Evolutionary conservation across 1,140 invertebrate genomes (phyloP).

Genomic region (Drosophila quadrilineata): DNA sequence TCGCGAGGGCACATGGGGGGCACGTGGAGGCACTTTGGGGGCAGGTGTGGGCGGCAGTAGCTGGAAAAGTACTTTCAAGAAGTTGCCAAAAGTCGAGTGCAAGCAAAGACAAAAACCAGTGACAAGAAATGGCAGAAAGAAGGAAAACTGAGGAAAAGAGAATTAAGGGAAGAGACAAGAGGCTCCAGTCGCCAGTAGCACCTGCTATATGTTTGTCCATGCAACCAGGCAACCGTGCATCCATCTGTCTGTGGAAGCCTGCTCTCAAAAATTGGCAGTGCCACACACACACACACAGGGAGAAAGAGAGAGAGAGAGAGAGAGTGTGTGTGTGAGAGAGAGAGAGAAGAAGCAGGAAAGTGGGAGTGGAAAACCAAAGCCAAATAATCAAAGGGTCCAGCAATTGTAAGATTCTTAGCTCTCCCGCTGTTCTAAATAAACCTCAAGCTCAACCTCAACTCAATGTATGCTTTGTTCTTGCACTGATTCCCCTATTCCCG

Average conservation of each 20-base stretch:
- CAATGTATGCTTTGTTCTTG: slow-evolving; percentile 49
- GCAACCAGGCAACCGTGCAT: too few relatives aligned
- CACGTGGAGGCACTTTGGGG: too few relatives aligned
- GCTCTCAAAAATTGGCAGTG: too few relatives aligned
- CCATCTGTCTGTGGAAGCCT: too few relatives aligned
- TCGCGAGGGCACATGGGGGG: too few relatives aligned
- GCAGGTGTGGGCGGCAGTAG: not conserved
- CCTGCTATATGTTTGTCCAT: slow-evolving; percentile 1
- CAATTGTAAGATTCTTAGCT: not conserved
- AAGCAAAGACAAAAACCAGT: slow-evolving; percentile 45
- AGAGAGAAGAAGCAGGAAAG: too few relatives aligned
- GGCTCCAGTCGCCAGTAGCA: not conserved
- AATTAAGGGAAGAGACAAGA: not conserved
- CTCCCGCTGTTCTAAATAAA: too few relatives aligned
- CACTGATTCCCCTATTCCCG: too few relatives aligned
- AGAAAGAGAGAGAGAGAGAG: too few relatives aligned
- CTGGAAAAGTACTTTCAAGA: slow-evolving; percentile 58
- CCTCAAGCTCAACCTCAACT: slow-evolving; percentile 43
- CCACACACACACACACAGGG: too few relatives aligned
- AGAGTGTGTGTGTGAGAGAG: too few relatives aligned
- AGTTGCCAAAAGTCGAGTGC: slow-evolving; percentile 65
- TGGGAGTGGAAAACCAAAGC: too few relatives aligned
- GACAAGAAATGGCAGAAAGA: slow-evolving; percentile 22
- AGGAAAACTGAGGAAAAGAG: not conserved
- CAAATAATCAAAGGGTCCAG: slow-evolving; percentile 30